Conservation (phyloP, 2,888 invertebrate genomes). For the Cephus runcator region DNA sequence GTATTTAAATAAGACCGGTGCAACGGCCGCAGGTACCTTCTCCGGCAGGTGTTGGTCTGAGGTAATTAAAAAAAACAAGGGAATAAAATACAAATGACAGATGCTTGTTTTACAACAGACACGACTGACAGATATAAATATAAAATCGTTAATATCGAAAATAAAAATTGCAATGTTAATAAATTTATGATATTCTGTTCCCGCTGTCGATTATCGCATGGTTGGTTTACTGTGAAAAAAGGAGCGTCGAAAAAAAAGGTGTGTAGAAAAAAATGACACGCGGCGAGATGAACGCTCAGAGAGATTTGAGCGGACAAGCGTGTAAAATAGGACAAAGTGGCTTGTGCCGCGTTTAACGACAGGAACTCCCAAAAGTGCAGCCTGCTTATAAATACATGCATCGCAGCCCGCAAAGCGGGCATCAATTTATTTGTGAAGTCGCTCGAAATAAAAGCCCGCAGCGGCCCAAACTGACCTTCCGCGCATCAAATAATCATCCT, state of each 20-base stretch:
- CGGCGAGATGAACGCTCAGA: background rate
- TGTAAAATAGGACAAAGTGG: conserved; percentile 29
- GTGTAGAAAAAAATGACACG: background rate
- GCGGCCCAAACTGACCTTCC: background rate
- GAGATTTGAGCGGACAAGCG: background rate
- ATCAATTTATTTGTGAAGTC: conserved; percentile 24
- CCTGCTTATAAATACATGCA: conserved; percentile 33
- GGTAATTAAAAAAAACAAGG: background rate
- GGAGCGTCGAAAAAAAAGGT: background rate
- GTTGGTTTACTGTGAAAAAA: background rate
- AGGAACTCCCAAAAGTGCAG: conserved; percentile 43
- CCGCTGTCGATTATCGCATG: background rate
- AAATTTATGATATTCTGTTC: background rate
- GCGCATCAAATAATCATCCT: background rate
- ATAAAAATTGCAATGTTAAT: background rate
- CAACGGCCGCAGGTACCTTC: background rate
- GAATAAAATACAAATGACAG: background rate
- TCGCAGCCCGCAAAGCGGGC: conserved; percentile 12
- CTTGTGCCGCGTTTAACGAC: conserved; percentile 36
- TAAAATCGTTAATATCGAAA: background rate
- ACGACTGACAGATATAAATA: background rate
- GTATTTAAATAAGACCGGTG: background rate
- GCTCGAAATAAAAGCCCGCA: background rate
- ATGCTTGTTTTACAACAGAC: background rate
- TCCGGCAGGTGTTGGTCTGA: background rate